These are phyloP conservation scores for Salminus brasiliensis DNA, from an alignment of 2,113 vertebrate genomes.

Conservation along the genomic window DNA sequence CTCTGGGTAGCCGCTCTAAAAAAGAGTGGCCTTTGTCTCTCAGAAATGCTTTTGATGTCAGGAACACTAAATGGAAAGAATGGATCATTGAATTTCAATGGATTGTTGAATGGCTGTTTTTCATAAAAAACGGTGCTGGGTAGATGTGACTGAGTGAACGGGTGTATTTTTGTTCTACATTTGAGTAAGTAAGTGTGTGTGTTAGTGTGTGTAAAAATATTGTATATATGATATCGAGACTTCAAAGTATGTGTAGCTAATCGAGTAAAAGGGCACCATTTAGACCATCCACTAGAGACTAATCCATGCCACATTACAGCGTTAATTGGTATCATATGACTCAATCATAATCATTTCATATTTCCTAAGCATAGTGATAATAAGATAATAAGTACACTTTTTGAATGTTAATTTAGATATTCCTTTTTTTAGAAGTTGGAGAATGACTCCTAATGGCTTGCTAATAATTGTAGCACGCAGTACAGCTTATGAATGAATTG, in stretches of 20 bases:
- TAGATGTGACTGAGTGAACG: constrained; percentile 8
- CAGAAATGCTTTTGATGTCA: constrained; percentile 33
- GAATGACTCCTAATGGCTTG: too few species aligned
- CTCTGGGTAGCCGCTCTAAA: constrained; percentile 29
- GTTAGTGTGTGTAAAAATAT: neutral
- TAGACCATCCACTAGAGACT: neutral
- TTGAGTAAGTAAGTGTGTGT: constrained; percentile 53
- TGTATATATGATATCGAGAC: neutral
- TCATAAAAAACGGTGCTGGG: constrained; percentile 2
- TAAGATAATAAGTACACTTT: neutral
- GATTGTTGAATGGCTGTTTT: constrained; percentile 15
- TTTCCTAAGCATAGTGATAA: neutral
- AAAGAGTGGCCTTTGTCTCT: constrained; percentile 34
- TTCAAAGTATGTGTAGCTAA: neutral
- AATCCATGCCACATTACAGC: neutral
- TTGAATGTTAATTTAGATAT: too few species aligned
- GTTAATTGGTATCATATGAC: neutral
- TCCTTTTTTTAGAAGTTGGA: too few species aligned
- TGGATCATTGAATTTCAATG: constrained; percentile 42
- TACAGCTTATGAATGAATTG: too few species aligned
- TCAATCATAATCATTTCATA: neutral
- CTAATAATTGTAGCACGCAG: too few species aligned
- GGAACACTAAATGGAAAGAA: constrained; percentile 50
- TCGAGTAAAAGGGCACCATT: neutral
- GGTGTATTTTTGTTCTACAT: constrained; percentile 35